Evolutionary conservation across 2,113 vertebrate genomes (phyloP).

Genomic region (Mormyrus lacerda): DNA sequence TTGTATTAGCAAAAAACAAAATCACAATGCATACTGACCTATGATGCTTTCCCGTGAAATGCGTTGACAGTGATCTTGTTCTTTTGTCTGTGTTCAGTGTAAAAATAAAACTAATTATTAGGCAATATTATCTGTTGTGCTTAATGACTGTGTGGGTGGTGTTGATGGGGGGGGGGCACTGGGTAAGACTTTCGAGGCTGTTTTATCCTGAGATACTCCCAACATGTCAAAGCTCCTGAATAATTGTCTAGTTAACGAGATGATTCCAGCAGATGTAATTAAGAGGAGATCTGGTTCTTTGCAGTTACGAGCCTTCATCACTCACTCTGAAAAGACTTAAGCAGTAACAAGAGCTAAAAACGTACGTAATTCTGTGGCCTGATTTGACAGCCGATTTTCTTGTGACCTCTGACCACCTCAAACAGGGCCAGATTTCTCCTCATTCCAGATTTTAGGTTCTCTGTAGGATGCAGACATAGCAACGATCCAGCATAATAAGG

Average conservation of each 20-base stretch:
- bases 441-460: background rate
- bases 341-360: background rate
- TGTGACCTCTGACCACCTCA: background rate
- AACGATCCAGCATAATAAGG: background rate
- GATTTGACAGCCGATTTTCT: background rate
- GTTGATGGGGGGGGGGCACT: background rate
- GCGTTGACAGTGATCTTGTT: background rate
- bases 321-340: background rate
- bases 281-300: background rate
- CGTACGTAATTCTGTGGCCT: background rate
- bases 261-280: constrained; percentile 5
- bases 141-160: background rate
- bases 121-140: background rate
- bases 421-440: background rate
- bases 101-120: background rate
- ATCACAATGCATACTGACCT: background rate
- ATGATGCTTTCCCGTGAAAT: background rate
- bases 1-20: background rate
- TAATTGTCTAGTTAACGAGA: constrained; percentile 2
- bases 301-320: background rate
- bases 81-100: background rate
- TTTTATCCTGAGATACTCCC: background rate
- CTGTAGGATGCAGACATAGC: background rate
- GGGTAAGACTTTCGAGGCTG: background rate
- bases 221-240: constrained; percentile 7